Evolutionary conservation across 2,797 vertebrate genomes (phyloP).

Genomic region (Brachymystax lenok): DNA sequence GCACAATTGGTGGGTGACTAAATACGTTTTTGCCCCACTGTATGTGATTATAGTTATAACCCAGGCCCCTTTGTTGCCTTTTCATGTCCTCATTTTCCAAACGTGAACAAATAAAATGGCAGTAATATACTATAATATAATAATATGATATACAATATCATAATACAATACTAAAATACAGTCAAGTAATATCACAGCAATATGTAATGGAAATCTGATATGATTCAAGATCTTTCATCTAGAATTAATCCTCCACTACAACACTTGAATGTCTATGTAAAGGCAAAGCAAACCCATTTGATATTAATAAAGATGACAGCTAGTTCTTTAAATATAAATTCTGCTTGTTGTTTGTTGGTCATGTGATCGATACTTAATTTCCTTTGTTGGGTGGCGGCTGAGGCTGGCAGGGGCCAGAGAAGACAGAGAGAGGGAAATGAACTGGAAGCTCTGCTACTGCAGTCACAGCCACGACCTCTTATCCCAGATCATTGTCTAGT

Average conservation of each 20-base stretch:
- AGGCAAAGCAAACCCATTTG: not conserved
- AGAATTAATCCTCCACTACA: not conserved
- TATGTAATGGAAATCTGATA: not conserved
- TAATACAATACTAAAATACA: too few species aligned
- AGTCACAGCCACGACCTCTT: not conserved
- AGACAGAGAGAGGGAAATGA: not conserved
- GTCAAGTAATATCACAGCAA: too few species aligned
- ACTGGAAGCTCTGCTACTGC: not conserved
- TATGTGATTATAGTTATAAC: not conserved
- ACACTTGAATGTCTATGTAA: not conserved
- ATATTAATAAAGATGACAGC: conserved; percentile 11
- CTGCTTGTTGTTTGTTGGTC: conserved; percentile 11
- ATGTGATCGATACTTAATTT: conserved; percentile 33
- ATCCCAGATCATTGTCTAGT: not conserved
- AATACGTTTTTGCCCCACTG: too few species aligned
- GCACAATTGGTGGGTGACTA: too few species aligned
- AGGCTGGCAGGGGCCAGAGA: conserved; percentile 1
- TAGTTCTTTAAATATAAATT: conserved; percentile 22
- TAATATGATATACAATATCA: too few species aligned
- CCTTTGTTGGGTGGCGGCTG: conserved; percentile 8
- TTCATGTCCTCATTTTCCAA: not conserved
- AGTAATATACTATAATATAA: not conserved
- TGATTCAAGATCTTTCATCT: not conserved
- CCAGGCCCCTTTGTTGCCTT: not conserved
- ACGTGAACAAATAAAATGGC: not conserved